phyloP scores from a whole-genome alignment of 2,888 invertebrate species.

The Ormyrus labotus region DNA sequence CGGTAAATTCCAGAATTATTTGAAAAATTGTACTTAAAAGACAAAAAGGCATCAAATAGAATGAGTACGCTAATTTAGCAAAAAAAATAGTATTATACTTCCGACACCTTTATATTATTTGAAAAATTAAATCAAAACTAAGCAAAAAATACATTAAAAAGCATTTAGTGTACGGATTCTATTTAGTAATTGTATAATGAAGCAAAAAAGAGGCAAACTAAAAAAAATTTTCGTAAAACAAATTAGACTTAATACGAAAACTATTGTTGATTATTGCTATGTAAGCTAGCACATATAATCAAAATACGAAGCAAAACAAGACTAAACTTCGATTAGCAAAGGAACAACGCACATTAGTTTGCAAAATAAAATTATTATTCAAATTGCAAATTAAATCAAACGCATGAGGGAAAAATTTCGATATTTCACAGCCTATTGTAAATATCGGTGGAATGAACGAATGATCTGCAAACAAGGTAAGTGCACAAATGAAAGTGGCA shows the following conservation, averaged over 20 bases:
- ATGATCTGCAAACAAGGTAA: conserved; percentile 42
- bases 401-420: conserved; percentile 8
- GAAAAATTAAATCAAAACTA: neutral
- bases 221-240: conserved; percentile 21
- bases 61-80: neutral
- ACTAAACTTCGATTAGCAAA: conserved; percentile 12
- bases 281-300: conserved; percentile 3
- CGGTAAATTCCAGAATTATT: neutral
- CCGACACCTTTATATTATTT: neutral
- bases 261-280: neutral
- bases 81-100: neutral
- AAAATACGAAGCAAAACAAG: conserved; percentile 38
- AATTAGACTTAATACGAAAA: neutral
- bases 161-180: conserved; percentile 18
- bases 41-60: neutral
- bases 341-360: conserved; percentile 40
- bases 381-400: conserved; percentile 14
- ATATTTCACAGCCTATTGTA: conserved; percentile 35
- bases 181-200: conserved; percentile 20
- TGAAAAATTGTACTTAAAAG: neutral
- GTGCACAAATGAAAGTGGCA: conserved; percentile 39
- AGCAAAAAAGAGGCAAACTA: neutral
- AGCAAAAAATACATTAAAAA: conserved; percentile 16
- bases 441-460: neutral
- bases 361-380: conserved; percentile 20